Evolutionary conservation across 2,797 vertebrate genomes (phyloP), one percentile per base, ranked within the genome.

Genomic region (Margarornis squamiger): DNA sequence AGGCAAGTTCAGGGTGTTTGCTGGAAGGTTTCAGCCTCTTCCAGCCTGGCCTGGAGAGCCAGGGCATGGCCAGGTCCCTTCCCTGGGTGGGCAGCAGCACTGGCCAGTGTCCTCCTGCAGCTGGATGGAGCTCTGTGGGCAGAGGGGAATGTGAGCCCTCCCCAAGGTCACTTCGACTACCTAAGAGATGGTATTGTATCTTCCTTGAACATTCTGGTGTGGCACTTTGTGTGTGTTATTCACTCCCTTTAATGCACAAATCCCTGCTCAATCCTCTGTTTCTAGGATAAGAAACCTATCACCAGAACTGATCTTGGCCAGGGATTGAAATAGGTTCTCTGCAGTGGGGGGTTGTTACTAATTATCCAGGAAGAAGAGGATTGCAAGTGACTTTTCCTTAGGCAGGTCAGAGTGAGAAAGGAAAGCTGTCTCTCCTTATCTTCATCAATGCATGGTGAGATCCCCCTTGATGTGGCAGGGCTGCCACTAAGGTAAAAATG

Each of bases 151-250:
- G 38, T 2, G 7, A 46, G 19, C 2, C 21, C 23, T 73, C 61
- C 51, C 32, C 13, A 14, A 15, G 48, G 61, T n/a, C 91, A 68
- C 30, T 23, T 15, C 32, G 54, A 27, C 62, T 61, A 21, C 61
- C 17, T 18, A 45, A 48, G 84, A 75, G 30, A 54, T 8, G 20
- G 30, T 20, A 98, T 70, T 97, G 97, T 71, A 98, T 98, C 88
- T 98, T 98, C 97, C 96, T 96, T 85, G 96, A 98, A 34, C 85
- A 98, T 83, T 54, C 91, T 21, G 97, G 97, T 98, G 95, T 58
- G 91, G 27, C 45, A 46, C 54, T 70, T 66, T 30, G 27, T 34
- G 21, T 57, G 41, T n/a, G 3, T 54, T 72, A 67, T 5, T 75
- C 52, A 30, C 49, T 62, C 39, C 63, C 61, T 59, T 29, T 43